Percentiles rank a stretch among this genome's conserved stretches.
phyloP scores from a whole-genome alignment of 2,797 vertebrate genomes.

The Sorex maritimensis region DNA sequence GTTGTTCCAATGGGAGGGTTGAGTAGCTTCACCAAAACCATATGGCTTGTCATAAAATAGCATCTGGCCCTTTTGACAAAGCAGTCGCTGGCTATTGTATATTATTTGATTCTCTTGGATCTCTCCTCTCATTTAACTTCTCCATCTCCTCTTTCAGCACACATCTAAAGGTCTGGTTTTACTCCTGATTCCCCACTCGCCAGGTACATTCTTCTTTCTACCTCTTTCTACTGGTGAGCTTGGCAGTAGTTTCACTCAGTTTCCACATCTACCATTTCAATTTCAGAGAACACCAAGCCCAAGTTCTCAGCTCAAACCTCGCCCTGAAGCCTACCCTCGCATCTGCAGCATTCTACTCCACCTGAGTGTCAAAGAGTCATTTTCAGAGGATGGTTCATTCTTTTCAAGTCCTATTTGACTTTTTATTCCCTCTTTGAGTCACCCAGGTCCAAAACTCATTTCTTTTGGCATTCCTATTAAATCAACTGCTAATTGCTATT shows the following conservation, averaged over 20 bases:
- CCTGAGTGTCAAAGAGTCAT: neutral
- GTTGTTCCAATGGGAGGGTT: neutral
- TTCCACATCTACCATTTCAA: neutral
- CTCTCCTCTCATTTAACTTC: neutral
- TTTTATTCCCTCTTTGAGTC: neutral
- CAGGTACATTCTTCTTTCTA: neutral
- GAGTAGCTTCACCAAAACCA: neutral
- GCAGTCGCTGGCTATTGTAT: neutral
- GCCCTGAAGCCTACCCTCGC: neutral
- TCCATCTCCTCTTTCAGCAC: neutral
- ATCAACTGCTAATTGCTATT: neutral
- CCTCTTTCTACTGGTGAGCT: neutral
- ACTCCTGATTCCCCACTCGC: neutral
- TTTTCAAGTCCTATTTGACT: neutral
- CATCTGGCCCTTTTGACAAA: neutral
- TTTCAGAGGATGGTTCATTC: neutral
- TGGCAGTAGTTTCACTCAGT: neutral
- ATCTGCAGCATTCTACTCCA: neutral
- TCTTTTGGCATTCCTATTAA: neutral
- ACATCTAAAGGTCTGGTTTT: too few species aligned
- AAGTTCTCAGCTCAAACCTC: neutral
- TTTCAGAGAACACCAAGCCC: neutral
- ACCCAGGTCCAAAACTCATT: neutral
- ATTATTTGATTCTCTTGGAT: neutral
- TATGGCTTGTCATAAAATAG: neutral